These are phyloP conservation scores for Teleogryllus oceanicus DNA, from an alignment of 2,888 invertebrate species.

Conservation along the genomic window DNA sequence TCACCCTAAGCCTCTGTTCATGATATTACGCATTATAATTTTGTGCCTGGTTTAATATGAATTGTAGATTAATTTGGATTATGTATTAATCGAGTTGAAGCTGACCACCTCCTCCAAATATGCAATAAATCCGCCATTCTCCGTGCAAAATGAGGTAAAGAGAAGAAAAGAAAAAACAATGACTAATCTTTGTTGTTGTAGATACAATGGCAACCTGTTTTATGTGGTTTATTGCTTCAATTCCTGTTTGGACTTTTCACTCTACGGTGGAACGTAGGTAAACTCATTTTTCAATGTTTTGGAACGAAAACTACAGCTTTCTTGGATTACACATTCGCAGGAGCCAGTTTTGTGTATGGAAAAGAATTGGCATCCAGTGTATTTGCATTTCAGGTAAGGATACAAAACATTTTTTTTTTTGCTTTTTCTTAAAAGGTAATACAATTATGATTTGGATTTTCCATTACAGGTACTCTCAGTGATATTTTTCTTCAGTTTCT, in stretches of 20 bases:
- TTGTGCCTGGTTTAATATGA: too few species aligned
- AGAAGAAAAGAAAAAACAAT: not conserved
- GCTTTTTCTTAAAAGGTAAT: slow-evolving; percentile 35
- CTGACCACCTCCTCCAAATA: too few species aligned
- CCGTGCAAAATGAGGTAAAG: not conserved
- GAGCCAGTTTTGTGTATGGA: slow-evolving; percentile 83
- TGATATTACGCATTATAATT: too few species aligned
- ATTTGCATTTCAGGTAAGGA: slow-evolving; percentile 79
- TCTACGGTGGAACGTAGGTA: slow-evolving; percentile 78
- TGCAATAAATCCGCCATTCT: too few species aligned
- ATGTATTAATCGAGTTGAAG: too few species aligned
- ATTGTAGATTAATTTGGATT: too few species aligned
- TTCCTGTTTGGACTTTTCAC: slow-evolving; percentile 80
- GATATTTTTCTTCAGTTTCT: slow-evolving; percentile 90
- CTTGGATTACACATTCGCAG: slow-evolving; percentile 71
- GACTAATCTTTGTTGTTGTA: slow-evolving; percentile 44
- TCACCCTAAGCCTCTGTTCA: too few species aligned
- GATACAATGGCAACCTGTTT: slow-evolving; percentile 75
- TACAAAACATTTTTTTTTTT: not conserved
- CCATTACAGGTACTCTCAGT: slow-evolving; percentile 71
- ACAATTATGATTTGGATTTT: not conserved
- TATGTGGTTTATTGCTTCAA: slow-evolving; percentile 77
- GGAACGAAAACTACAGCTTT: slow-evolving; percentile 71
- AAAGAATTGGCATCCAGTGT: slow-evolving; percentile 56
- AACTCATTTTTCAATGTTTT: slow-evolving; percentile 64